Evolutionary conservation across 2,888 invertebrate species (phyloP).

Genomic region (Noctuana brunneofusca): DNA sequence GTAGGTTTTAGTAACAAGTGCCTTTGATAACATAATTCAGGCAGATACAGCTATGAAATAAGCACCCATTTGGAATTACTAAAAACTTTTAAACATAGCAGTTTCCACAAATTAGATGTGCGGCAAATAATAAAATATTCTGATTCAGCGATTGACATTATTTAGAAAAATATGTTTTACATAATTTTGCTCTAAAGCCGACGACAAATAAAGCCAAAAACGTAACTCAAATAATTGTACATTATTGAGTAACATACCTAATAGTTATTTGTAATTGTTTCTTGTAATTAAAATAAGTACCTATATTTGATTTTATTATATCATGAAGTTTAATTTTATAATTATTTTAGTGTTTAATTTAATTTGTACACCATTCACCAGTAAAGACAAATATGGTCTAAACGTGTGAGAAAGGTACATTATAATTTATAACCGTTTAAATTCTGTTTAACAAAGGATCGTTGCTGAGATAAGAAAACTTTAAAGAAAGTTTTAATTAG

Average conservation of each 20-base stretch:
- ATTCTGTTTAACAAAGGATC: not conserved
- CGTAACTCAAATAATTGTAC: no score
- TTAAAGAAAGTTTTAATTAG: conserved; percentile 31
- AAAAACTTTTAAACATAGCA: not conserved
- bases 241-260: no score
- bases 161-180: not conserved
- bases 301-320: no score
- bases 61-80: not conserved
- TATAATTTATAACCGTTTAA: not conserved
- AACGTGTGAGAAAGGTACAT: not conserved
- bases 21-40: not conserved
- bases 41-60: not conserved
- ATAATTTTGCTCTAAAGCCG: no score
- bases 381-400: not conserved
- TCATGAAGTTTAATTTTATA: no score
- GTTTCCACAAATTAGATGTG: not conserved
- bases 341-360: no score
- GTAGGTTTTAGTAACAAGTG: conserved; percentile 19
- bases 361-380: no score
- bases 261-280: no score
- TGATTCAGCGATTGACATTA: no score
- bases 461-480: conserved; percentile 5
- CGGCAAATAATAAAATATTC: not conserved
- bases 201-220: no score
- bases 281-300: no score